Conservation (phyloP, 2,113 vertebrate genomes). For the Bubo blakistoni region DNA sequence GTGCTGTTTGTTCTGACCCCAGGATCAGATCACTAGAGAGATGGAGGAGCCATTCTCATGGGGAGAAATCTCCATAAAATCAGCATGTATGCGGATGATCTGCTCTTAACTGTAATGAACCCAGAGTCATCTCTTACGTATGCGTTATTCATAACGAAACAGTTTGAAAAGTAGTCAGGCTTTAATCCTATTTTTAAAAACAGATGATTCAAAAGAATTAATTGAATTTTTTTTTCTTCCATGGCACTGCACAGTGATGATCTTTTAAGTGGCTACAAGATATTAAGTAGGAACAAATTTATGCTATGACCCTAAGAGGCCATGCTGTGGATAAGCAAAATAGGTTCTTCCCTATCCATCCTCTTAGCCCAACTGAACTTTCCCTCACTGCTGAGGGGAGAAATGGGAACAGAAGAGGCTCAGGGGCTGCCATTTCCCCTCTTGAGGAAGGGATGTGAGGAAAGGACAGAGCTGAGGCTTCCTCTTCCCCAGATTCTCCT, state of each 20-base stretch:
- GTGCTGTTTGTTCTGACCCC: not conserved
- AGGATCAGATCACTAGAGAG: slow-evolving; percentile 18
- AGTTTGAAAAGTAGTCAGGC: not conserved
- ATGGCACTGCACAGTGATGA: not conserved
- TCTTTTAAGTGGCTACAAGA: not conserved
- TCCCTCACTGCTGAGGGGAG: not conserved
- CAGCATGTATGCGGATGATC: slow-evolving; percentile 35
- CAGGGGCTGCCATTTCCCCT: not conserved
- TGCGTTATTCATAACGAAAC: not conserved
- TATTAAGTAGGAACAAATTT: not conserved
- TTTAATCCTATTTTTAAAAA: slow-evolving; percentile 43
- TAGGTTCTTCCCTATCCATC: not conserved
- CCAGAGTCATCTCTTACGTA: not conserved
- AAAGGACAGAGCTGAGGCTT: not conserved
- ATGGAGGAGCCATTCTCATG: slow-evolving; percentile 11
- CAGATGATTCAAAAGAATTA: not conserved
- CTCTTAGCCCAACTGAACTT: not conserved
- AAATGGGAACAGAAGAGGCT: not conserved
- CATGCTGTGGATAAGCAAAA: not conserved
- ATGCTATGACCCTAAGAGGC: not conserved
- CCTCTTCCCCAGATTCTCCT: not conserved
- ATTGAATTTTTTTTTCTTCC: not conserved
- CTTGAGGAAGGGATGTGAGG: not conserved
- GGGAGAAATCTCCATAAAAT: slow-evolving; percentile 40
- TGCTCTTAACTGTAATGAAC: slow-evolving; percentile 40